These are phyloP conservation scores for Cydia amplana DNA, from an alignment of 1,140 invertebrate species.

Conservation along the genomic window DNA sequence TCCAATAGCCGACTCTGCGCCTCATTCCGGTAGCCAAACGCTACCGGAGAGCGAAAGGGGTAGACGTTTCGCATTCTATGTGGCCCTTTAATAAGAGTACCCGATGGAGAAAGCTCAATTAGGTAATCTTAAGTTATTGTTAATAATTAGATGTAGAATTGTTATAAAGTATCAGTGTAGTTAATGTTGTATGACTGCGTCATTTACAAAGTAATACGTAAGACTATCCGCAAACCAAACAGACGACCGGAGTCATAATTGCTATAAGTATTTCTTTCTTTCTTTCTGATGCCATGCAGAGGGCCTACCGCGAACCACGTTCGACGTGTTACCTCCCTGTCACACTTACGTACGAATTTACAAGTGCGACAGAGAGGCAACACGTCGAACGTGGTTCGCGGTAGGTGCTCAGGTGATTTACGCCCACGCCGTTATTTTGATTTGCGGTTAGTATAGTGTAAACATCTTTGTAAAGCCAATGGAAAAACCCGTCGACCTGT, in stretches of 20 bases:
- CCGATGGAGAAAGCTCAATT: conserved; percentile 30
- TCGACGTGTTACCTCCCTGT: too few relatives aligned
- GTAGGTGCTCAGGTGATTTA: too few relatives aligned
- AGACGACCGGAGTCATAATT: too few relatives aligned
- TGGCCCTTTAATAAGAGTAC: conserved; percentile 14
- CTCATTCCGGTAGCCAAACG: neutral
- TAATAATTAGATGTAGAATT: conserved; percentile 20
- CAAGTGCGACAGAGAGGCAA: too few relatives aligned
- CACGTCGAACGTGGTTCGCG: too few relatives aligned
- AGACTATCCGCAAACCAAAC: too few relatives aligned
- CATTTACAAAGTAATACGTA: neutral
- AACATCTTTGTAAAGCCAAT: neutral
- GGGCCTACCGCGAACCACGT: too few relatives aligned
- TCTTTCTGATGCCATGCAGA: too few relatives aligned
- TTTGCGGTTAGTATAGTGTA: neutral
- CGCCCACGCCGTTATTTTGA: too few relatives aligned
- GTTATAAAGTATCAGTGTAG: conserved; percentile 8
- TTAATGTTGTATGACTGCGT: conserved; percentile 19
- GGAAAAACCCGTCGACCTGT: conserved; percentile 6
- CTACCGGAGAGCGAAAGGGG: conserved; percentile 6
- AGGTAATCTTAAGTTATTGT: conserved; percentile 26
- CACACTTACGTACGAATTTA: too few relatives aligned
- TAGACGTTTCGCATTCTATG: neutral
- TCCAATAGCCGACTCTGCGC: conserved; percentile 1
- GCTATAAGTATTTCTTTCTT: too few relatives aligned